A percentile compares a stretch with the other conserved stretches of the same genome.
Conservation (phyloP, 2,888 invertebrate genomes). For the Drosophila meridionalis region DNA sequence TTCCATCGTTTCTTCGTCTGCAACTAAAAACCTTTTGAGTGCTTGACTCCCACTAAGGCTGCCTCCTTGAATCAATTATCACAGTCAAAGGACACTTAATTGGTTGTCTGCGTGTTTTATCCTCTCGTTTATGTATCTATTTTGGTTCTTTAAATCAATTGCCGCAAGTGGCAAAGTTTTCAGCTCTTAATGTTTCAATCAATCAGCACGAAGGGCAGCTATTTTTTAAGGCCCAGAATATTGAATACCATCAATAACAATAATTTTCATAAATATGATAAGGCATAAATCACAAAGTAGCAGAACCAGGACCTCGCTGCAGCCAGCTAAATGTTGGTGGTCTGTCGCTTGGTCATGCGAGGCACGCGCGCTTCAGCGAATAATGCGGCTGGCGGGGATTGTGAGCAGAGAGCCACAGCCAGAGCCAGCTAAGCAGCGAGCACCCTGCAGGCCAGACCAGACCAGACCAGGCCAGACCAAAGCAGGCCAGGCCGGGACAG, state of each 20-base stretch:
- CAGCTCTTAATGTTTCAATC: conserved; percentile 63
- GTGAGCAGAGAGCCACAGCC: conserved; percentile 3
- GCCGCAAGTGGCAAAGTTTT: conserved; percentile 33
- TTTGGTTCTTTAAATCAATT: conserved; percentile 63
- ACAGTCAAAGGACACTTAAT: conserved; percentile 30
- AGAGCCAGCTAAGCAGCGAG: conserved; percentile 45
- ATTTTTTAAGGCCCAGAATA: conserved; percentile 49
- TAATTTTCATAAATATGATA: conserved; percentile 82
- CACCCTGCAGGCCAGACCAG: neutral
- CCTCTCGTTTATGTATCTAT: conserved; percentile 12
- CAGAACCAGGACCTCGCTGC: conserved; percentile 28
- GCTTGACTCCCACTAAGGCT: conserved; percentile 10
- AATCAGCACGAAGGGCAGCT: conserved; percentile 51
- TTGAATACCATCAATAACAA: conserved; percentile 80
- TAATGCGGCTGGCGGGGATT: conserved; percentile 37
- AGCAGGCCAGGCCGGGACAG: neutral
- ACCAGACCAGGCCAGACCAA: neutral
- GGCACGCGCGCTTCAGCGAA: conserved; percentile 60
- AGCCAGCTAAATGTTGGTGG: neutral
- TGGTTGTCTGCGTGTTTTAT: conserved; percentile 1
- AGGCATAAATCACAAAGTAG: conserved; percentile 80
- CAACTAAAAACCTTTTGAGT: neutral
- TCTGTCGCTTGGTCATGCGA: conserved; percentile 66
- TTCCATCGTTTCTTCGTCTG: neutral
- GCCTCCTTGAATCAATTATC: conserved; percentile 11